A percentile compares a stretch with the other conserved stretches of the same genome.
Evolutionary conservation across 2,797 vertebrate species (phyloP).

Genomic region (Notolabrus celidotus): DNA sequence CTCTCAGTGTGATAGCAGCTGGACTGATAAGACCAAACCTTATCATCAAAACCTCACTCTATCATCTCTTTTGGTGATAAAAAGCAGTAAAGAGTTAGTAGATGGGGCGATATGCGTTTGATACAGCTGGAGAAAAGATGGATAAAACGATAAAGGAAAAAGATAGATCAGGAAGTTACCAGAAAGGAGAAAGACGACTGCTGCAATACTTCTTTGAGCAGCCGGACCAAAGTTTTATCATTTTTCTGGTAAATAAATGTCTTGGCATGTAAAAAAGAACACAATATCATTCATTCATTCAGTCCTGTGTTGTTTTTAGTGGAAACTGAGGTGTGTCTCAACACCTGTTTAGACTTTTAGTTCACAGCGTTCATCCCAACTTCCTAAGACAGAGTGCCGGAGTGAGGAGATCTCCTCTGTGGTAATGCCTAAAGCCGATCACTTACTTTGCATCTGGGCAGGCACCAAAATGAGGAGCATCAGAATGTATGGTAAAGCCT

Average conservation of each 20-base stretch:
- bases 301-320: too few species aligned
- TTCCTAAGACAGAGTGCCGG: too few species aligned
- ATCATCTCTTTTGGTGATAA: constrained; percentile 46
- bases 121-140: constrained; percentile 17
- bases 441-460: too few species aligned
- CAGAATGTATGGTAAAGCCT: too few species aligned
- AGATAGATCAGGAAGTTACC: constrained; percentile 8
- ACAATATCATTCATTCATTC: too few species aligned
- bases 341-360: too few species aligned
- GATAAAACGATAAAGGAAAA: constrained; percentile 39
- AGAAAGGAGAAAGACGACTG: neutral
- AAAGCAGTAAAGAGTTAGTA: constrained; percentile 39
- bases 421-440: too few species aligned
- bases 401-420: too few species aligned
- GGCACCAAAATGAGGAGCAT: too few species aligned
- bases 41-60: constrained; percentile 55
- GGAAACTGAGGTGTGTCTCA: too few species aligned
- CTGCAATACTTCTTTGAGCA: neutral
- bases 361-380: too few species aligned
- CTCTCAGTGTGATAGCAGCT: constrained; percentile 59
- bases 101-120: constrained; percentile 28
- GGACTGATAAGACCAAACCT: constrained; percentile 59
- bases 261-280: neutral
- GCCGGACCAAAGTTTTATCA: neutral
- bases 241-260: constrained; percentile 24